Conservation (phyloP, 2,888 invertebrate species). For the Phorcus lineatus region DNA sequence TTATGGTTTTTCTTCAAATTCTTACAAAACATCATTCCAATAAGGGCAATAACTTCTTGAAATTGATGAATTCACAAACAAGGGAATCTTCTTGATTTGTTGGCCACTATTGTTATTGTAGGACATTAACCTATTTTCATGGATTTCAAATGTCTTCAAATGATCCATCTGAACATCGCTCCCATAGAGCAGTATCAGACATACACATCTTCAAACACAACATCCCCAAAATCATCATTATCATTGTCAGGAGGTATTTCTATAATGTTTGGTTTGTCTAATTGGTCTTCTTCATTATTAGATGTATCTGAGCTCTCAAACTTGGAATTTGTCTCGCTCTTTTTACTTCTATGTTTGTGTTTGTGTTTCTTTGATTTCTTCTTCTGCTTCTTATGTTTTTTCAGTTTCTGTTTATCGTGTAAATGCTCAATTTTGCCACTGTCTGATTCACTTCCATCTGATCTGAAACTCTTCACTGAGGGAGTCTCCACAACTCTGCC, state of each 20-base stretch:
- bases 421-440: not conserved
- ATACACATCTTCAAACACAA: constrained; percentile 9
- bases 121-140: too few species aligned
- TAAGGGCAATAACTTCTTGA: too few species aligned
- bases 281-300: not conserved
- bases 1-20: too few species aligned
- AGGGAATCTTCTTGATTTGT: too few species aligned
- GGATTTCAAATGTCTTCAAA: too few species aligned
- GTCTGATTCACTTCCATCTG: not conserved
- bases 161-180: too few species aligned
- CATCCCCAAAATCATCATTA: not conserved
- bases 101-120: too few species aligned
- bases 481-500: too few species aligned
- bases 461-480: not conserved
- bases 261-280: not conserved
- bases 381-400: constrained; percentile 1
- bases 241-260: not conserved
- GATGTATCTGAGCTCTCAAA: not conserved
- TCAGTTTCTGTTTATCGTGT: not conserved
- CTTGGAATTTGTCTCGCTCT: not conserved
- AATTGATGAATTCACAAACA: too few species aligned
- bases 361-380: not conserved
- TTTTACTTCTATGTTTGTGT: not conserved
- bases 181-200: not conserved
- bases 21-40: too few species aligned